phyloP scores from a whole-genome alignment of 2,888 invertebrate genomes.

The Nephrocerus scutellatus region DNA sequence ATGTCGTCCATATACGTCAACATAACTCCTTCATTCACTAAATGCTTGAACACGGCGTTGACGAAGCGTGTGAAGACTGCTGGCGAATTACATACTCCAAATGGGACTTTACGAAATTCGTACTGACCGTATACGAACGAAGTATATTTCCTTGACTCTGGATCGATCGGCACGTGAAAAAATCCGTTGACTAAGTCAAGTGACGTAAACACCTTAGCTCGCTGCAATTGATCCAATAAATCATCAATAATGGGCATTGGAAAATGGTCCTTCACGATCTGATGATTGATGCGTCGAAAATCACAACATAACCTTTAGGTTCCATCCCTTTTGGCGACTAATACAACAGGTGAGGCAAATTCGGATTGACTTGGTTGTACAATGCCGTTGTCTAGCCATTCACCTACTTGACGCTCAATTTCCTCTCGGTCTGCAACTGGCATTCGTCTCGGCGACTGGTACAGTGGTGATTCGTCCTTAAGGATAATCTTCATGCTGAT shows the following conservation, averaged over 20 bases:
- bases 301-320: conserved; percentile 33
- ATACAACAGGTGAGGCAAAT: conserved; percentile 25
- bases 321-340: conserved; percentile 24
- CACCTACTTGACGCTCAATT: conserved; percentile 26
- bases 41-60: background rate
- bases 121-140: conserved; percentile 18
- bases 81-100: conserved; percentile 5
- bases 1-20: conserved; percentile 19
- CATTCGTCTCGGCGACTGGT: conserved; percentile 8
- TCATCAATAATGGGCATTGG: conserved; percentile 18
- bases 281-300: conserved; percentile 25
- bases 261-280: conserved; percentile 15
- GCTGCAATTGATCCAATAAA: conserved; percentile 13
- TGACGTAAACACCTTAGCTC: conserved; percentile 3
- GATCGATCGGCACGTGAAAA: conserved; percentile 10
- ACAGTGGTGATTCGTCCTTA: conserved; percentile 6
- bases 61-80: conserved; percentile 5
- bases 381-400: conserved; percentile 32
- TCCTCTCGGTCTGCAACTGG: conserved; percentile 4
- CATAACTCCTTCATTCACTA: conserved; percentile 2
- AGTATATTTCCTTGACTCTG: conserved; percentile 15
- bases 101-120: conserved; percentile 8
- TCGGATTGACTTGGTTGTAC: conserved; percentile 31
- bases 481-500: conserved; percentile 1
- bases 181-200: conserved; percentile 3